Evolutionary conservation across 2,113 vertebrate genomes (phyloP).

Genomic region (Centropus unirufus): DNA sequence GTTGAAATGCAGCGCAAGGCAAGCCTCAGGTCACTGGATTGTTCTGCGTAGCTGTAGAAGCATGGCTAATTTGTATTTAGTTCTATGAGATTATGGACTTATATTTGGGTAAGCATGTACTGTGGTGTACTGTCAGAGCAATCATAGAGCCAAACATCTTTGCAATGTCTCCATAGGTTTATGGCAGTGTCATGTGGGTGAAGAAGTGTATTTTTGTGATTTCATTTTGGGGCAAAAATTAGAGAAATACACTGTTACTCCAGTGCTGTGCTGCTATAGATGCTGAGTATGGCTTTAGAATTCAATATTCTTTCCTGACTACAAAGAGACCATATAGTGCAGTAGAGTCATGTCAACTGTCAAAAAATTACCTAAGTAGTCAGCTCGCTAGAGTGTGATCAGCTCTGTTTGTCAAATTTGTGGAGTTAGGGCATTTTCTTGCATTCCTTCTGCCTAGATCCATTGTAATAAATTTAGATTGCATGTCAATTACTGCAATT

Average conservation of each 20-base stretch:
- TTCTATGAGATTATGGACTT: accelerated
- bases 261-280: neutral
- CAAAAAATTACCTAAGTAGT: conserved; percentile 44
- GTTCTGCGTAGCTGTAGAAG: neutral
- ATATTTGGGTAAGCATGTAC: accelerated
- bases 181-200: accelerated
- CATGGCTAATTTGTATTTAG: neutral
- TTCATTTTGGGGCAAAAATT: neutral
- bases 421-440: conserved; percentile 60
- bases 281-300: neutral
- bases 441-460: conserved; percentile 49
- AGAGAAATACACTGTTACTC: neutral
- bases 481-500: conserved; percentile 74
- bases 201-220: neutral
- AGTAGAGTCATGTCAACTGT: neutral
- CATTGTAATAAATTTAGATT: conserved; percentile 76
- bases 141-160: neutral
- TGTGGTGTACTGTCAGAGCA: neutral
- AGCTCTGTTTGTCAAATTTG: conserved; percentile 57
- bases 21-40: neutral
- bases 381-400: neutral
- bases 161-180: neutral
- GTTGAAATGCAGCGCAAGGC: neutral
- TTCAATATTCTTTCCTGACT: neutral
- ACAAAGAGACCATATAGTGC: neutral